These are phyloP conservation scores for Caenorhabditis sulstoni DNA, from an alignment of 2,888 invertebrate genomes.

Conservation along the genomic window DNA sequence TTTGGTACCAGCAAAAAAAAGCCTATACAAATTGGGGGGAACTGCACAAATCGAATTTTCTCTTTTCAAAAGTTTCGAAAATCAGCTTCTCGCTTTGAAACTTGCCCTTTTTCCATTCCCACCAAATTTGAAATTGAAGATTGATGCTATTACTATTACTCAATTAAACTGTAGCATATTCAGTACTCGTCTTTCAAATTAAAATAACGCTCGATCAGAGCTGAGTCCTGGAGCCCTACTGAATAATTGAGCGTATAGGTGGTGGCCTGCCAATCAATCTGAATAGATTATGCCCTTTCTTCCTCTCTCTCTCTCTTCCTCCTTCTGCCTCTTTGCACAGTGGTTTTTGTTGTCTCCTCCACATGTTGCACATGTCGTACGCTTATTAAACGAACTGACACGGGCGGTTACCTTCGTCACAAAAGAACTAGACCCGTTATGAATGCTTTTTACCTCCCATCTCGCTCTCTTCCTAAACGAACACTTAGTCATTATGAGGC, in stretches of 20 bases:
- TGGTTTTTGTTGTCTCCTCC: slow-evolving; percentile 2
- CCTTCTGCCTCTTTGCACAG: not conserved
- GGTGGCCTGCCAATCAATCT: slow-evolving; percentile 22
- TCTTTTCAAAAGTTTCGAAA: not conserved
- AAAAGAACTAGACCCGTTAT: slow-evolving; percentile 2
- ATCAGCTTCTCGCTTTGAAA: too few relatives aligned
- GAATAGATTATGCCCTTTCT: slow-evolving; percentile 22
- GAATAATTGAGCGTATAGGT: slow-evolving; percentile 16
- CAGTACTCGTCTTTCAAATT: not conserved
- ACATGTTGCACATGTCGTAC: slow-evolving; percentile 30
- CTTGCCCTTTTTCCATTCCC: too few relatives aligned
- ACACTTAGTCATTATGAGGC: slow-evolving; percentile 16
- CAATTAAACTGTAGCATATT: not conserved
- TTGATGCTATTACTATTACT: not conserved
- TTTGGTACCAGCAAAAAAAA: not conserved
- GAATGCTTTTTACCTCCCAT: not conserved
- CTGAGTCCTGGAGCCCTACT: not conserved
- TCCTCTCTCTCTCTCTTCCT: not conserved
- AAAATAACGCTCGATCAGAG: not conserved
- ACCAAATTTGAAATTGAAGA: too few relatives aligned
- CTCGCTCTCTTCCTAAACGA: slow-evolving; percentile 1
- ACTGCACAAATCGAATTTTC: not conserved
- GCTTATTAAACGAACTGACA: slow-evolving; percentile 2
- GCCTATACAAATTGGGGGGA: not conserved
- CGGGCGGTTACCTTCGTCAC: slow-evolving; percentile 9